These are phyloP conservation scores for Achatina immaculata DNA, from an alignment of 1,140 invertebrate genomes.

Conservation along the genomic window DNA sequence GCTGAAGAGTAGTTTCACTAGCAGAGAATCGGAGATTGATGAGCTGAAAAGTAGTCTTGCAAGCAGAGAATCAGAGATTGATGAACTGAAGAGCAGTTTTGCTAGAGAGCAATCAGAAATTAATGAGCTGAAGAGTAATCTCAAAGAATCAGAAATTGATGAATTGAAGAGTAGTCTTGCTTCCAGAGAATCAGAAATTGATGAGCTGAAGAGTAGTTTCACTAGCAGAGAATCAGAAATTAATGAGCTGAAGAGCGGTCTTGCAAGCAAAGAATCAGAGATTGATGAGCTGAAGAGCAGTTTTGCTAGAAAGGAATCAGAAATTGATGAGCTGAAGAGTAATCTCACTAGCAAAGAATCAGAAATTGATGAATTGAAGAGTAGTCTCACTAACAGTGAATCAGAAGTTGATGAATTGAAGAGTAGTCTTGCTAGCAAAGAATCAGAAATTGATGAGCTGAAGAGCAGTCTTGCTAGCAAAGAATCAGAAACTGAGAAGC, in stretches of 20 bases:
- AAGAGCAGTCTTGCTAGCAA: not conserved
- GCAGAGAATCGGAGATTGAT: not conserved
- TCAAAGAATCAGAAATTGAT: not conserved
- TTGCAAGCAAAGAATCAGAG: not conserved
- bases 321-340: not conserved
- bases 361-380: not conserved
- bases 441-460: not conserved
- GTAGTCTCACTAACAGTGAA: slow-evolving; percentile 2
- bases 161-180: not conserved
- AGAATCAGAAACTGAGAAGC: not conserved
- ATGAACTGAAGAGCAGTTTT: not conserved
- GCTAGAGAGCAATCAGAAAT: not conserved
- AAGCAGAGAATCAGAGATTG: not conserved
- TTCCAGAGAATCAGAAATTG: not conserved
- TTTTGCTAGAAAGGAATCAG: not conserved
- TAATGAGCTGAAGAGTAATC: not conserved
- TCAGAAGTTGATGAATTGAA: not conserved
- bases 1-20: not conserved
- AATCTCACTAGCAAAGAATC: not conserved
- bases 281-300: not conserved
- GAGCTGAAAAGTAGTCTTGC: not conserved
- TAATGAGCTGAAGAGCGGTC: not conserved
- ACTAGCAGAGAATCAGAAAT: not conserved
- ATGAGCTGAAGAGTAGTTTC: not conserved
- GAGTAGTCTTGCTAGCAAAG: not conserved